These are phyloP conservation scores for Hycleus cichorii DNA, from an alignment of 1,140 invertebrate genomes.

Conservation along the genomic window DNA sequence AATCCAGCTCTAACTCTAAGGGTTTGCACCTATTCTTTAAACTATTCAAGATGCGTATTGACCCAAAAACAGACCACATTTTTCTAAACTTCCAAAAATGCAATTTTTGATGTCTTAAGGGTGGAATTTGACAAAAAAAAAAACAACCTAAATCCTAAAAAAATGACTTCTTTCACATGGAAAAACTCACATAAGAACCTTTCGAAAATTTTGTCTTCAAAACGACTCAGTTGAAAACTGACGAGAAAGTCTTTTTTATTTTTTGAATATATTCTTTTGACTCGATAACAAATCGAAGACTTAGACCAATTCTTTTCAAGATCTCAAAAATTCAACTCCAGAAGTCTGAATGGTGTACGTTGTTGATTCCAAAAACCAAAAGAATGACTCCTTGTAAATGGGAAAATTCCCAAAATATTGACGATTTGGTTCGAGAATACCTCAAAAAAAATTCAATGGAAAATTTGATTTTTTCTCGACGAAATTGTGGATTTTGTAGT, in stretches of 20 bases:
- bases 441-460: not conserved
- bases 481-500: not conserved
- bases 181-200: conserved; percentile 62
- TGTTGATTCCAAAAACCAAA: not conserved
- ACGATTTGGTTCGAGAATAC: not conserved
- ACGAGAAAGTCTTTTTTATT: not conserved
- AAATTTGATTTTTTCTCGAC: not conserved
- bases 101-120: conserved; percentile 63
- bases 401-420: not conserved
- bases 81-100: conserved; percentile 45
- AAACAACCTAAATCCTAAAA: conserved; percentile 59
- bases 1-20: no score
- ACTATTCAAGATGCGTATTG: conserved; percentile 62
- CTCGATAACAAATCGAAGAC: not conserved
- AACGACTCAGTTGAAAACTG: not conserved
- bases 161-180: conserved; percentile 56
- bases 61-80: conserved; percentile 73
- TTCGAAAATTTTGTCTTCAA: conserved; percentile 33
- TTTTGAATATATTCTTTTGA: not conserved
- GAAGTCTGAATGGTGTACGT: not conserved
- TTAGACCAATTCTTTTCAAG: not conserved
- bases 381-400: not conserved
- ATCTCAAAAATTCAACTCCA: not conserved
- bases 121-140: no score
- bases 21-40: no score